Evolutionary conservation across 2,797 vertebrate genomes (phyloP).

Genomic region (Falco novaeseelandiae): DNA sequence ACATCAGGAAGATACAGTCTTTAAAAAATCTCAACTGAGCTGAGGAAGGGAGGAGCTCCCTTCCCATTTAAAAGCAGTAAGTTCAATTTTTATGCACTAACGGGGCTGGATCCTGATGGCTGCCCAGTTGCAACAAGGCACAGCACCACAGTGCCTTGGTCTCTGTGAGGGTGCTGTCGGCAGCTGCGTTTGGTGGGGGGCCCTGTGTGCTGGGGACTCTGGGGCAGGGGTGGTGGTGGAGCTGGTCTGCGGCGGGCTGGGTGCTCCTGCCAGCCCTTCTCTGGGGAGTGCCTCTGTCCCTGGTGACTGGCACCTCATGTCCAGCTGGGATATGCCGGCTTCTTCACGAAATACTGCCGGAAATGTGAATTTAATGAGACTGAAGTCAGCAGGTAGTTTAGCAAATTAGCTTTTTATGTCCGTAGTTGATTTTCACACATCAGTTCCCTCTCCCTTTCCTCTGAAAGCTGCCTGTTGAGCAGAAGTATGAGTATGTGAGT

Average conservation of each 20-base stretch:
- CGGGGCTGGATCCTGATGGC: neutral
- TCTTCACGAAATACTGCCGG: neutral
- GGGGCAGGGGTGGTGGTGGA: neutral
- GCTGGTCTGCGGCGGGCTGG: too few species aligned
- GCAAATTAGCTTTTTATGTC: neutral
- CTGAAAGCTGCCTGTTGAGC: neutral
- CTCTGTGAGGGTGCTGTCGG: rapidly evolving
- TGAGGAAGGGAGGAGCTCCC: neutral
- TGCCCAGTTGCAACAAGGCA: neutral
- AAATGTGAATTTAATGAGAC: neutral
- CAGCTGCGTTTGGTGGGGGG: neutral
- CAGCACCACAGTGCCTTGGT: neutral
- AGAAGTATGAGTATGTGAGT: neutral
- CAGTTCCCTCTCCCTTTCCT: neutral
- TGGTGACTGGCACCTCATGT: neutral
- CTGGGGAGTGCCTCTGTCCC: neutral
- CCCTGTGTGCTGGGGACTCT: rapidly evolving
- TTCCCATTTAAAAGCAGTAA: neutral
- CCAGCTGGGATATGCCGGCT: neutral
- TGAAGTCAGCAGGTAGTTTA: neutral
- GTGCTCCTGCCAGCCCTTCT: neutral
- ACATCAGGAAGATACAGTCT: neutral
- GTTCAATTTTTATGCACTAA: neutral
- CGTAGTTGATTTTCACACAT: neutral
- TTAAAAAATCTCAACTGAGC: neutral